Evolutionary conservation across 2,797 vertebrate species (phyloP), one percentile per base, ranked within the genome.

Genomic region (Phyllotis vaccarum): DNA sequence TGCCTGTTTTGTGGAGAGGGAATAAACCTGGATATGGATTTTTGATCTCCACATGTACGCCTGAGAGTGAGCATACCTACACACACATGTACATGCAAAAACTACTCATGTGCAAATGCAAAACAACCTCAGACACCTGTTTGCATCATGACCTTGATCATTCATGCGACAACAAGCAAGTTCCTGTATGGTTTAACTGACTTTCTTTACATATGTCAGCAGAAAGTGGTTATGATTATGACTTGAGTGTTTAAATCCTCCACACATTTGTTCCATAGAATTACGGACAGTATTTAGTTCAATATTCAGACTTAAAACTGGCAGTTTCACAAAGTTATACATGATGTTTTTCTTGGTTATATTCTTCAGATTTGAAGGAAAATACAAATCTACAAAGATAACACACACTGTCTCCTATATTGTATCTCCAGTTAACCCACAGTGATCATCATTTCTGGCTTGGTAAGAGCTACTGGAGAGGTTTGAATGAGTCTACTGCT

Each of bases 401-500:
- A 43, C 29, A 22, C n/a, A 27, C 11, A 66, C 19, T 14, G 29
- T 19, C 6, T 34, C 11, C 54, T 46, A 16, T 43, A 79, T 46
- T 24, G 29, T 3, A 34, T 64, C 46, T 81, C 22, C 11, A 49
- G 52, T 58, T 86, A 76, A 75, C n/a, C 27, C 60, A 46, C 34
- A 56, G 66, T 80, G 12, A 31, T 46, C 34, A 19, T 82, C 54
- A 78, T 19, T 66, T 9, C 72, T 4, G 40, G 29, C 34, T 95
- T 91, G 78, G 37, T 43, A 88, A 89, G 34, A 90, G n/a, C 52
- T 83, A 34, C 4, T 68, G 24, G 91, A 79, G 96, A 56, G 19
- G 34, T 66, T 22, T 89, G 87, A 90, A 62, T 40, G 80, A 90
- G 14, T 5, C n/a, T 24, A 62, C 29, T 60, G 49, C 43, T 31